Evolutionary conservation across 2,113 vertebrate species (phyloP).

Genomic region (Gambusia holbrooki): DNA sequence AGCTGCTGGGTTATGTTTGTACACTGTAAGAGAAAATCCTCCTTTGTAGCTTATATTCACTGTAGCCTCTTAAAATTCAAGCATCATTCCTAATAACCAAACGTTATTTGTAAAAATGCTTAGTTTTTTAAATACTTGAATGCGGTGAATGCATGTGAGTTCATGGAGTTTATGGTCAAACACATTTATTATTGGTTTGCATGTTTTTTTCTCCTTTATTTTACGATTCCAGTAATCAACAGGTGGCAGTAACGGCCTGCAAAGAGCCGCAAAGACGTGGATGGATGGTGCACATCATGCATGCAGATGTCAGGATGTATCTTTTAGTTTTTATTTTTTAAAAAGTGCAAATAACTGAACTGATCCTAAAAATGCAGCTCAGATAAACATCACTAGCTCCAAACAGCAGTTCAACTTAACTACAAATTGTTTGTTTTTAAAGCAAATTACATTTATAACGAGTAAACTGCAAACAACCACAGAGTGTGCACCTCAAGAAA

Average conservation of each 20-base stretch:
- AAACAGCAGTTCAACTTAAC: background rate
- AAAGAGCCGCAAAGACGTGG: background rate
- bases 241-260: background rate
- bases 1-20: background rate
- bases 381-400: background rate
- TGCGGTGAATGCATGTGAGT: too few relatives aligned
- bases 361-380: background rate
- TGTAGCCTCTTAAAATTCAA: too few relatives aligned
- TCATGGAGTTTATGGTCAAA: too few relatives aligned
- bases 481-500: background rate
- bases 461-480: background rate
- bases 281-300: background rate
- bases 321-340: background rate
- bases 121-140: too few relatives aligned
- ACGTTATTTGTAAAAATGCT: too few relatives aligned
- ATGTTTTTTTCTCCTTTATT: background rate
- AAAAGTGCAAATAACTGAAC: background rate
- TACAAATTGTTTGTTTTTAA: background rate
- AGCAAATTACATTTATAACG: background rate
- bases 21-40: background rate
- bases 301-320: background rate
- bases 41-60: too few relatives aligned
- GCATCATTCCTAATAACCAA: too few relatives aligned
- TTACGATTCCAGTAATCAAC: background rate
- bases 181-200: too few relatives aligned